Evolutionary conservation across 2,888 invertebrate genomes (phyloP), one percentile per base, ranked within the genome.

Genomic region (Cephus pygmeus): DNA sequence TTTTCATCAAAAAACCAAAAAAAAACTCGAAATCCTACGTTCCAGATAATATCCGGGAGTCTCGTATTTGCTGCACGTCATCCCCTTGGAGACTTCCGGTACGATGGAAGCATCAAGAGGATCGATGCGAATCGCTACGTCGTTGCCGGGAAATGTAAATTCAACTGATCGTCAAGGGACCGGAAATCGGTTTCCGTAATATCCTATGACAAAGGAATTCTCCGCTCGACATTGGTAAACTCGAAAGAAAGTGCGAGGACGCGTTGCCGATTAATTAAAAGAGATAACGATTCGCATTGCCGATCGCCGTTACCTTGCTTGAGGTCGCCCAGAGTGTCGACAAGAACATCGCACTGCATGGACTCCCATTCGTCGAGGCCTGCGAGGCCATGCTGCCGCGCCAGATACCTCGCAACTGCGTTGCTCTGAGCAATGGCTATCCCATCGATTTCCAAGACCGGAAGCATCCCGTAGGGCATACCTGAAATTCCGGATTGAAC

Each of bases 381-480:
- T 31, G 92, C 90, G 78, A 94, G 91, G 11, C 92, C 92, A 84
- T 92, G 91, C 83, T 93, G 91, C 76, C 91, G 91, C 1, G 94
- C 94, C 79, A 94, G 87, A 89, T 93, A 93, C 85, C 94, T 91
- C 11, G 93, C 93, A 78, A 94, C 93, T 12, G 94, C 93, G 83
- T 92, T 92, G 81, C 93, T 93, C 84, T 94, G 94, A 68, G 93
- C 92, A 69, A 93, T 91, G 76, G 90, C 89, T 82, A 92, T 92
- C n/a, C 93, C 94, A 84, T 94, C 93, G 77, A 94, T 92, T 88
- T 94, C 93, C 85, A 94, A 87, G 34, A 94, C 92, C 1, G 94
- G 94, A 73, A 94, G 89, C 91, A 92, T 93, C 75, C 93, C 93
- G 83, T 93, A 94, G 12, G 94, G 94, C 88, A 92, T 93, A 76